Conservation (phyloP, 2,797 vertebrate genomes). For the Gymnoscopelus braueri region DNA sequence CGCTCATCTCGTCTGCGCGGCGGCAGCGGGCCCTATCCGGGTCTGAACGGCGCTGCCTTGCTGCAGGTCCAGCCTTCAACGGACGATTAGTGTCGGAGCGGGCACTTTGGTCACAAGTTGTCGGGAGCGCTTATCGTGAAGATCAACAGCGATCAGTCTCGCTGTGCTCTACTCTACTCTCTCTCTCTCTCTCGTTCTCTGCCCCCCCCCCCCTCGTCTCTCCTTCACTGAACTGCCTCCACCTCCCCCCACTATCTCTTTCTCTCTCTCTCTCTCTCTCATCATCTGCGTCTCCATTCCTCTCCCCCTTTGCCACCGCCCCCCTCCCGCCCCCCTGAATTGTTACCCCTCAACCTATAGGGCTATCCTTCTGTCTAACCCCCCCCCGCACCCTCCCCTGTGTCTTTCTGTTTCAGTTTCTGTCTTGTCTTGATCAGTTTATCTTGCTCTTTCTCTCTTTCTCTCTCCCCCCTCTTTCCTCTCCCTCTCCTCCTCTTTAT, state of each 20-base stretch:
- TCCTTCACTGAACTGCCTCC: slow-evolving; percentile 58
- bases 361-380: background rate
- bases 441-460: slow-evolving; percentile 29
- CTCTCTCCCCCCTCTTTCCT: slow-evolving; percentile 9
- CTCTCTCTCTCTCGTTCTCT: slow-evolving; percentile 40
- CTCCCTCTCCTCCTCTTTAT: slow-evolving; percentile 7
- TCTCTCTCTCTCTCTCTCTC: slow-evolving; percentile 40
- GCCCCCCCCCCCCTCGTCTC: background rate
- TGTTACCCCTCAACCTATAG: too few species aligned
- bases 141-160: slow-evolving; percentile 87
- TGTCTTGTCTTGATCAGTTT: slow-evolving; percentile 74
- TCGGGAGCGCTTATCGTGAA: slow-evolving; percentile 92
- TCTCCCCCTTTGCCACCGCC: slow-evolving; percentile 36
- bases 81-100: slow-evolving; percentile 95
- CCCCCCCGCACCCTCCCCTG: slow-evolving; percentile 33
- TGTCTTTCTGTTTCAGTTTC: slow-evolving; percentile 76
- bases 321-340: background rate
- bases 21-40: slow-evolving; percentile 81
- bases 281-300: background rate
- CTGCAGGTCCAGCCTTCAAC: slow-evolving; percentile 98
- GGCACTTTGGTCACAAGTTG: slow-evolving; percentile 94
- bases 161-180: slow-evolving; percentile 42
- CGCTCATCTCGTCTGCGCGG: slow-evolving; percentile 81
- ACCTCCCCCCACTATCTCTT: slow-evolving; percentile 25
- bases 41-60: slow-evolving; percentile 91